Evolutionary conservation across 2,797 vertebrate species (phyloP).

Genomic region (Luscinia luscinia): DNA sequence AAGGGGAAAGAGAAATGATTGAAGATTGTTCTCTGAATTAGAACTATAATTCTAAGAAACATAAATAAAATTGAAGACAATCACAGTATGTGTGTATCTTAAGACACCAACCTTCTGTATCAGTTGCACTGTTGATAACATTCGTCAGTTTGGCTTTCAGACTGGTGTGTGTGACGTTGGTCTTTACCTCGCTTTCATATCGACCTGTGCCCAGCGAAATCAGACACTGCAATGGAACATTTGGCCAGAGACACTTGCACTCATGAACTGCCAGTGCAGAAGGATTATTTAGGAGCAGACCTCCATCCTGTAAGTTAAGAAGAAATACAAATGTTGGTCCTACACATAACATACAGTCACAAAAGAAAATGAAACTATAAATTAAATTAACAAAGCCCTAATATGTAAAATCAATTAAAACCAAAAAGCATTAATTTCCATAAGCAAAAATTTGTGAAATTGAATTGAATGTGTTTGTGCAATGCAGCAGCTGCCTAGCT

Average conservation of each 20-base stretch:
- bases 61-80: background rate
- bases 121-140: slow-evolving; percentile 96
- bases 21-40: background rate
- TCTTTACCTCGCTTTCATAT: slow-evolving; percentile 83
- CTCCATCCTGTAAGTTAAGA: slow-evolving; percentile 86
- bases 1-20: background rate
- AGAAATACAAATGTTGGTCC: background rate
- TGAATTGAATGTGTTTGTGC: background rate
- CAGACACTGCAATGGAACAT: slow-evolving; percentile 89
- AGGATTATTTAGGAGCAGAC: slow-evolving; percentile 95
- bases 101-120: slow-evolving; percentile 90
- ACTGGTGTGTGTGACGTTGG: slow-evolving; percentile 85
- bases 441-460: background rate
- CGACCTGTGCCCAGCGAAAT: slow-evolving; percentile 93
- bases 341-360: fast-evolving
- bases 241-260: slow-evolving; percentile 93
- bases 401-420: background rate
- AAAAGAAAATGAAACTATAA: background rate
- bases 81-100: background rate
- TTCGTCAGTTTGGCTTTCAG: slow-evolving; percentile 92
- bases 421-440: background rate
- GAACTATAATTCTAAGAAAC: background rate
- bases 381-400: background rate
- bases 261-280: slow-evolving; percentile 93
- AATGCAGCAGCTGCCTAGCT: background rate